Evolutionary conservation across 1,140 invertebrate genomes (phyloP), one percentile per base, ranked within the genome.

Genomic region (Drosophila repletoides): DNA sequence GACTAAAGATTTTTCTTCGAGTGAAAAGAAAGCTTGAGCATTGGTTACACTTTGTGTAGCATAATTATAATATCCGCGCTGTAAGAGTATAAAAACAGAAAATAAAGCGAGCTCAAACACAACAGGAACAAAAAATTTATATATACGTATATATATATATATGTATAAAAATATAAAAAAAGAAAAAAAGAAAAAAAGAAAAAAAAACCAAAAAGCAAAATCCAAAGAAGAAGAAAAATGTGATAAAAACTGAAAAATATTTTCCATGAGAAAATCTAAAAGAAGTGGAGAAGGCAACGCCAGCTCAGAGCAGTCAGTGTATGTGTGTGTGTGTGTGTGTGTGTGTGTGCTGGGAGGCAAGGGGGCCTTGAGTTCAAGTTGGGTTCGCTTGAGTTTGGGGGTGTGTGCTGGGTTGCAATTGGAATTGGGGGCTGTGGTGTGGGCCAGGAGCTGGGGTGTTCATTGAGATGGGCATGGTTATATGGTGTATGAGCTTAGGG

Each of bases 191-290:
- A 77, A 65, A 40, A 48, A 33, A 45, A 69, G 26, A 38, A 38
- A 43, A 69, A 19, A 22, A 28, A 36, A 40, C 33, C 22, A 77
- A 72, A 77, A 81, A 80, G 69, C 72, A 41, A 80, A 80, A 81
- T 72, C 72, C 61, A 70, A 66, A 70, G 61, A 70, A 65, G 67
- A 70, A 65, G 67, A 70, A 70, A 69, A 70, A 70, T 70, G 67
- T 70, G 67, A 70, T 70, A 70, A 70, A 70, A 70, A 70, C 79
- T 86, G 79, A 86, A 84, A 84, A 84, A 84, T 84, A 84, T 84
- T 84, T 84, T 84, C 79, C 79, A 86, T 84, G 79, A 84, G 79
- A 86, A 84, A 84, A 84, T 75, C 80, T 75, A 79, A 84, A 84
- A 84, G 79, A 84, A 86, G 72, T 58, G 53, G 55, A 65, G 58